phyloP scores from a whole-genome alignment of 1,140 invertebrate species.

The Varroa destructor region DNA sequence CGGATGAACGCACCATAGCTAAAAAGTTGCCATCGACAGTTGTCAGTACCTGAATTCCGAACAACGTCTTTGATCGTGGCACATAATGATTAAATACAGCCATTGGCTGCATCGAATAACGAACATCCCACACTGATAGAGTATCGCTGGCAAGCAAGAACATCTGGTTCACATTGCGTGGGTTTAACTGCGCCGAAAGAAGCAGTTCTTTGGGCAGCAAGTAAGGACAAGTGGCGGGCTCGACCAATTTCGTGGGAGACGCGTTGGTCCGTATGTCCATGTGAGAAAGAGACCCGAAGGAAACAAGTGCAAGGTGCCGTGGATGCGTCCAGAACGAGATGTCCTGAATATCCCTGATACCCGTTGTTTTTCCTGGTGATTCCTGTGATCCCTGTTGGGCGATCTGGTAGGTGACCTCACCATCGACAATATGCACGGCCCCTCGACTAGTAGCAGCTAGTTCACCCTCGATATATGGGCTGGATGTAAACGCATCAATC shows the following conservation, averaged over 20 bases:
- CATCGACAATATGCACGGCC: not conserved
- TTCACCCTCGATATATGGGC: constrained; percentile 6
- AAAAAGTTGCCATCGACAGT: not conserved
- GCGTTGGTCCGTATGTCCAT: not conserved
- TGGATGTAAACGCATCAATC: not conserved
- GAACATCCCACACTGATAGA: constrained; percentile 12
- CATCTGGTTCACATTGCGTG: not conserved
- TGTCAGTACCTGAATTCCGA: not conserved
- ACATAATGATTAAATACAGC: constrained; percentile 18
- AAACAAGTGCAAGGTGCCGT: not conserved
- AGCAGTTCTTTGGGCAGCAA: not conserved
- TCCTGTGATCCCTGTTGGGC: not conserved
- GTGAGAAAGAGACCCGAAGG: not conserved
- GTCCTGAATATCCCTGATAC: not conserved
- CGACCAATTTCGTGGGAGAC: not conserved
- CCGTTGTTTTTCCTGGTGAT: too few relatives aligned
- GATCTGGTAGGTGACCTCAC: not conserved
- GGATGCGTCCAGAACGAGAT: constrained; percentile 13
- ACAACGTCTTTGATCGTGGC: not conserved
- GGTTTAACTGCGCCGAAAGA: not conserved
- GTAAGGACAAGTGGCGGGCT: not conserved
- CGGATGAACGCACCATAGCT: not conserved
- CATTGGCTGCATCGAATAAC: constrained; percentile 22
- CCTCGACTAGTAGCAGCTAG: not conserved
- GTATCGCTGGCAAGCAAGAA: not conserved